Percentiles rank a stretch among this genome's conserved stretches.
phyloP scores from a whole-genome alignment of 2,888 invertebrate genomes.

The Aradus depressus region DNA sequence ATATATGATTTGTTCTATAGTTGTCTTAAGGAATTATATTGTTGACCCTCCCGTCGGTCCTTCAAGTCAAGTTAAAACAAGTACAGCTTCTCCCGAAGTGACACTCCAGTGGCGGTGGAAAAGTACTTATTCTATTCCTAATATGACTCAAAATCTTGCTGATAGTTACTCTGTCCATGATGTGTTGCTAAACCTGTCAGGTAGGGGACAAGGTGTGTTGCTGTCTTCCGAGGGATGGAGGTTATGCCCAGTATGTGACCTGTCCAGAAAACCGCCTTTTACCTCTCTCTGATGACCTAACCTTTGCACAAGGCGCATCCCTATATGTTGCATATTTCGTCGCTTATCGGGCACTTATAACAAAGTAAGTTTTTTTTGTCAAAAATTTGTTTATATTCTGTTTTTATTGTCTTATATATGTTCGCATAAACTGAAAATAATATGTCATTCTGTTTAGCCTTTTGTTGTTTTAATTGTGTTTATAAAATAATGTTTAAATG shows the following conservation, averaged over 20 bases:
- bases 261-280: conserved; percentile 35
- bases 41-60: too few species aligned
- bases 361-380: conserved; percentile 36
- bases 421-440: not conserved
- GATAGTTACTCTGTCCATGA: too few species aligned
- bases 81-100: too few species aligned
- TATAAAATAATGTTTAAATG: too few species aligned
- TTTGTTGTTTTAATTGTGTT: not conserved
- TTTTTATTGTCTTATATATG: not conserved
- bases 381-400: too few species aligned
- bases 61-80: too few species aligned
- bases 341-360: conserved; percentile 41
- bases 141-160: too few species aligned
- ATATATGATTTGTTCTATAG: too few species aligned
- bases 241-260: conserved; percentile 40
- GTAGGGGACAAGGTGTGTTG: conserved; percentile 38
- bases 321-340: conserved; percentile 46
- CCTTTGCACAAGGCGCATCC: conserved; percentile 43
- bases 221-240: conserved; percentile 34
- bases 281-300: conserved; percentile 37
- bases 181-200: too few species aligned
- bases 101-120: too few species aligned
- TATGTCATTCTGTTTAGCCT: not conserved
- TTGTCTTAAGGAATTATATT: too few species aligned
- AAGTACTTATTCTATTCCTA: too few species aligned